Evolutionary conservation across 2,797 vertebrate genomes (phyloP).

Genomic region (Enteromius unitaeniatus): DNA sequence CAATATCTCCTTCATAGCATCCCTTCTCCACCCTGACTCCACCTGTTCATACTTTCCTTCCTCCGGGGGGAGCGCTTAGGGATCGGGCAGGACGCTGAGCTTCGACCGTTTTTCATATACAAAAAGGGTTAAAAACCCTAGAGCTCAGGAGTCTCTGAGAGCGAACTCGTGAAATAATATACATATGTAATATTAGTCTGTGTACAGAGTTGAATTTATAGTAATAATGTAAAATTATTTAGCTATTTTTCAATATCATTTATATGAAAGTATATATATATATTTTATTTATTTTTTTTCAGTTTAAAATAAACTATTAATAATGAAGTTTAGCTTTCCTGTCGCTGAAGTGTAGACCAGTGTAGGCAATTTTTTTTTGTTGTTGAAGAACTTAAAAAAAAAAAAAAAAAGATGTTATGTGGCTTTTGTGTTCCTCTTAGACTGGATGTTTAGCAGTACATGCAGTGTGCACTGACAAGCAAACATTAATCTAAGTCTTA

Average conservation of each 20-base stretch:
- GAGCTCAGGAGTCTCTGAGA: too few relatives aligned
- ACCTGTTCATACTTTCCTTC: too few relatives aligned
- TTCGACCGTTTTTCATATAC: too few relatives aligned
- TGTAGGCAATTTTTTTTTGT: not conserved
- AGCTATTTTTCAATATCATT: not conserved
- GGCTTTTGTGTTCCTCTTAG: not conserved
- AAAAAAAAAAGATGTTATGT: not conserved
- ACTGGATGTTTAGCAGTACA: slow-evolving; percentile 3
- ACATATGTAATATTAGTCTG: not conserved
- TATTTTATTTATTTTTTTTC: not conserved
- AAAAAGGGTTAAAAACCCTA: too few relatives aligned
- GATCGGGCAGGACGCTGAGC: too few relatives aligned
- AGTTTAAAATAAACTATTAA: not conserved
- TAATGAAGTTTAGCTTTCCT: not conserved
- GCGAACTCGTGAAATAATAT: too few relatives aligned
- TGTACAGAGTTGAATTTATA: not conserved
- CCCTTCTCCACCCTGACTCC: too few relatives aligned
- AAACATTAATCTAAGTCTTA: slow-evolving; percentile 1
- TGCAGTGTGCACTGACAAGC: not conserved
- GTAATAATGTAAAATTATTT: not conserved
- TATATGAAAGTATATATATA: not conserved
- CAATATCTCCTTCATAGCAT: too few relatives aligned
- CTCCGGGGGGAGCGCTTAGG: too few relatives aligned
- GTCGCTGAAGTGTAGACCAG: not conserved
- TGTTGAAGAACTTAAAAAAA: not conserved